Percentiles rank a stretch among this genome's conserved stretches.
Conservation (phyloP, 2,888 invertebrate genomes). For the Tetropium fuscum region DNA sequence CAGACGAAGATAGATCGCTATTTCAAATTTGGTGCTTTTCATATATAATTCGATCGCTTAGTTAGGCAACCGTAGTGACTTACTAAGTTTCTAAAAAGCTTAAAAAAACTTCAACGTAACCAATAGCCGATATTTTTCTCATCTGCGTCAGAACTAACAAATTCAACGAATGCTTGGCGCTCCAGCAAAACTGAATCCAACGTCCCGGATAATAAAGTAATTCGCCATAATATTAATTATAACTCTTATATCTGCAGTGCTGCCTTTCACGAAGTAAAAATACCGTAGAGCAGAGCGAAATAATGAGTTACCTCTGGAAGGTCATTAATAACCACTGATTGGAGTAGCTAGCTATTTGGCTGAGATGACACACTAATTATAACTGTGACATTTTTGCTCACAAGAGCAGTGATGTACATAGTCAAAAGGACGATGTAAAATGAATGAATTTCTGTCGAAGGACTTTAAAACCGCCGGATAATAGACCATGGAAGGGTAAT, state of each 20-base stretch:
- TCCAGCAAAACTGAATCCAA: too few species aligned
- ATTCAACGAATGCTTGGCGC: too few species aligned
- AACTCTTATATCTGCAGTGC: background rate
- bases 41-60: too few species aligned
- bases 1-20: too few species aligned
- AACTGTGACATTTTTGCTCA: slow-evolving; percentile 15
- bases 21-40: too few species aligned
- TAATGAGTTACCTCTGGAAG: slow-evolving; percentile 3
- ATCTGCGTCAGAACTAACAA: too few species aligned
- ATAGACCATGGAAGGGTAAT: background rate
- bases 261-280: slow-evolving; percentile 1
- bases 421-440: background rate
- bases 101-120: too few species aligned
- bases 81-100: too few species aligned
- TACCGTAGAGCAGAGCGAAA: background rate
- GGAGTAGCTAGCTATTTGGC: slow-evolving; percentile 14
- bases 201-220: too few species aligned
- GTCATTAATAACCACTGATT: slow-evolving; percentile 23
- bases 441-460: background rate
- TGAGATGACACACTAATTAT: slow-evolving; percentile 19
- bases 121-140: too few species aligned
- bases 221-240: too few species aligned
- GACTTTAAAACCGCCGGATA: background rate
- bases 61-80: too few species aligned
- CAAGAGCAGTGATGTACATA: background rate